A percentile compares a stretch with the other conserved stretches of the same genome.
These are phyloP conservation scores for Seriola aureovittata DNA, from an alignment of 2,113 vertebrate species.

Conservation along the genomic window DNA sequence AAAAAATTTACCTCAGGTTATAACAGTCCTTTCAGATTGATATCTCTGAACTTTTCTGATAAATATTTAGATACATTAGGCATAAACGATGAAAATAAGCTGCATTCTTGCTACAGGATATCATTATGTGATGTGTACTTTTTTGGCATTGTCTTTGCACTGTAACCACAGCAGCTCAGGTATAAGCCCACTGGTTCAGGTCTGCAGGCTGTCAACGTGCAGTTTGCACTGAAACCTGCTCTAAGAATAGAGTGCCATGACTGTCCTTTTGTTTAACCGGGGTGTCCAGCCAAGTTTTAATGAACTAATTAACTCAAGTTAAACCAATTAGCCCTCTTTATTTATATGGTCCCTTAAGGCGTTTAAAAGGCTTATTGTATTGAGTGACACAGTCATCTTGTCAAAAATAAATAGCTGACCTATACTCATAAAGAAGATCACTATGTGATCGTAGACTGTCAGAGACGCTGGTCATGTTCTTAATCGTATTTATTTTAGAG, in stretches of 20 bases:
- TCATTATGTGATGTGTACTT: neutral
- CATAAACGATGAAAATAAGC: neutral
- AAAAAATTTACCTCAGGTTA: neutral
- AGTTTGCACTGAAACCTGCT: constrained; percentile 15
- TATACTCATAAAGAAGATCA: constrained; percentile 2
- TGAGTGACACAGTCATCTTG: constrained; percentile 38
- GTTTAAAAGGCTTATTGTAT: constrained; percentile 62
- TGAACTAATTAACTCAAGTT: constrained; percentile 74
- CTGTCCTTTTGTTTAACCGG: constrained; percentile 58
- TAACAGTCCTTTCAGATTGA: neutral
- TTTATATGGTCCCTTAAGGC: constrained; percentile 69
- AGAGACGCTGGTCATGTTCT: neutral
- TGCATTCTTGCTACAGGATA: neutral
- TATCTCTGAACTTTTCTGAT: neutral
- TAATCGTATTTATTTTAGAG: neutral
- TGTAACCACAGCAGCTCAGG: neutral
- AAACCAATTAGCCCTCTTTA: constrained; percentile 79
- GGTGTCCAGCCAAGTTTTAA: constrained; percentile 57
- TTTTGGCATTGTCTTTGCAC: too few species aligned
- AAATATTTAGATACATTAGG: neutral
- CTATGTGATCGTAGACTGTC: neutral
- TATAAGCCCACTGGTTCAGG: neutral
- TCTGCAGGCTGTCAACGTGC: neutral
- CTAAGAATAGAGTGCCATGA: constrained; percentile 51
- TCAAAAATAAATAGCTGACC: constrained; percentile 55